Evolutionary conservation across 2,888 invertebrate genomes (phyloP).

Genomic region (Caprella mutica): DNA sequence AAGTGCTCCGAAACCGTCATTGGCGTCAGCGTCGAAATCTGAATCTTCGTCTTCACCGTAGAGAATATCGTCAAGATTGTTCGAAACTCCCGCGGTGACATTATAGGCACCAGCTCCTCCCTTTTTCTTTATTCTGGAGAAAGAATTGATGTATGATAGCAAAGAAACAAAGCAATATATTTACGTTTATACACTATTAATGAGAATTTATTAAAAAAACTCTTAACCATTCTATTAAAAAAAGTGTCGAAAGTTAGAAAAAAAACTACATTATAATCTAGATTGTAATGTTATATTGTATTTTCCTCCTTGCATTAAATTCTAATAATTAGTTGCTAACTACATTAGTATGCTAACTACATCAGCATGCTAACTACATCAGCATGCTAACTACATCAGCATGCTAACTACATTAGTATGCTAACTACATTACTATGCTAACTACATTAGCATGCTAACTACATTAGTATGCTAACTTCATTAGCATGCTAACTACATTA

Average conservation of each 20-base stretch:
- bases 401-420: too few relatives aligned
- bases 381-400: too few relatives aligned
- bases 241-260: not conserved
- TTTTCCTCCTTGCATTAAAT: too few relatives aligned
- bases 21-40: slow-evolving; percentile 15
- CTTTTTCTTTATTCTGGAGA: slow-evolving; percentile 21
- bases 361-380: too few relatives aligned
- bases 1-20: slow-evolving; percentile 46
- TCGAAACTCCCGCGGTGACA: slow-evolving; percentile 7
- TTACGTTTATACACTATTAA: too few relatives aligned
- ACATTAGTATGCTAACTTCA: too few relatives aligned
- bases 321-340: too few relatives aligned
- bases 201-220: not conserved
- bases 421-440: too few relatives aligned
- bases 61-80: slow-evolving; percentile 18
- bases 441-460: too few relatives aligned
- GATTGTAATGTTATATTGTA: not conserved
- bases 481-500: too few relatives aligned
- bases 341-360: too few relatives aligned
- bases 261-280: not conserved
- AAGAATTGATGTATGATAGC: not conserved
- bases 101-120: slow-evolving; percentile 20
- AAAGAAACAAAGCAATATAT: not conserved
- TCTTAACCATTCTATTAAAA: not conserved
- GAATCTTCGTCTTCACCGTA: slow-evolving; percentile 13